phyloP scores from a whole-genome alignment of 2,113 vertebrate species.

The Xiphophorus hellerii region DNA sequence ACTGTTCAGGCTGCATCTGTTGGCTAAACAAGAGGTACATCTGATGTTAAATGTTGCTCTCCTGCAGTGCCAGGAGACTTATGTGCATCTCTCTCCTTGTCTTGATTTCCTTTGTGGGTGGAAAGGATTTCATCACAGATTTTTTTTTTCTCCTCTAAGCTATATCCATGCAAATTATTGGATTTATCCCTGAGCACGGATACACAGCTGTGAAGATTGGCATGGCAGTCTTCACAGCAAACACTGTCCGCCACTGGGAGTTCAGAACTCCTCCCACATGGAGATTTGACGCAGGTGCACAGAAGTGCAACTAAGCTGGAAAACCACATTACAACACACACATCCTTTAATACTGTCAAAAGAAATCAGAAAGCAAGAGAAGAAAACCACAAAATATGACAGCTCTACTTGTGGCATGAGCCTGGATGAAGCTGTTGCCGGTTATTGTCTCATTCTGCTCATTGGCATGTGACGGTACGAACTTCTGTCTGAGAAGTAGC shows the following conservation, averaged over 20 bases:
- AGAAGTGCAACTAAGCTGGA: conserved; percentile 34
- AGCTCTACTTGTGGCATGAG: not conserved
- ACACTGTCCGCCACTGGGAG: conserved; percentile 28
- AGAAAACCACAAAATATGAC: conserved; percentile 2
- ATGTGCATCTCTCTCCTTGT: conserved; percentile 10
- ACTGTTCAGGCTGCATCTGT: conserved; percentile 18
- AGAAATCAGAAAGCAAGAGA: conserved; percentile 16
- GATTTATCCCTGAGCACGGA: conserved; percentile 52
- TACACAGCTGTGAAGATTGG: conserved; percentile 42
- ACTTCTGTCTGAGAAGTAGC: conserved; percentile 45
- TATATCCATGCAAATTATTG: conserved; percentile 73
- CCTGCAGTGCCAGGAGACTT: conserved; percentile 10
- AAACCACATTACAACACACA: conserved; percentile 29
- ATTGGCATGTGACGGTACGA: conserved; percentile 29
- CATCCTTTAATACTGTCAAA: conserved; percentile 20
- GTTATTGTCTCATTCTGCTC: conserved; percentile 14
- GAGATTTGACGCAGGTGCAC: conserved; percentile 49
- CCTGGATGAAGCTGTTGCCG: not conserved
- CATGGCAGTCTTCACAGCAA: conserved; percentile 40
- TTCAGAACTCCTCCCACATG: conserved; percentile 61
- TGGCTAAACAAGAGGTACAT: conserved; percentile 25
- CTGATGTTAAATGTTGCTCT: conserved; percentile 22
- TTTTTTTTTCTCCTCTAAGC: conserved; percentile 43
- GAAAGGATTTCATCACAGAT: conserved; percentile 42
- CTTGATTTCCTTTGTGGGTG: conserved; percentile 40